phyloP scores from a whole-genome alignment of 1,140 invertebrate species.

The Propsilocerus akamusi region DNA sequence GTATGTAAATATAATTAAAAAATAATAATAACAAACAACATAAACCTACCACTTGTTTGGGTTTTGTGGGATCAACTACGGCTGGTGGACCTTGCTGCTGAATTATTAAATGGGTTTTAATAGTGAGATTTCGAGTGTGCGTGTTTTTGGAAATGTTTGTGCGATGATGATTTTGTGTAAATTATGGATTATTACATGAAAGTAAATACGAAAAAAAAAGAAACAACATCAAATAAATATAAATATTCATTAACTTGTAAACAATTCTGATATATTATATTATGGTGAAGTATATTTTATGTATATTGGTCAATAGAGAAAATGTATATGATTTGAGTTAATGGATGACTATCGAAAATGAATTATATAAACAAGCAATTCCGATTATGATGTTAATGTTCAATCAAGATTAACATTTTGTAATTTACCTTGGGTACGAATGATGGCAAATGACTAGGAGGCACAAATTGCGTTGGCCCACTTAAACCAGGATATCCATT shows the following conservation, averaged over 20 bases:
- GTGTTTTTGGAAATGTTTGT: background rate
- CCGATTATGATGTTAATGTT: background rate
- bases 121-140: background rate
- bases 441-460: conserved; percentile 55
- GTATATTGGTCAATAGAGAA: background rate
- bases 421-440: conserved; percentile 76
- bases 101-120: conserved; percentile 9
- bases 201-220: background rate
- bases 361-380: background rate
- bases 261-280: background rate
- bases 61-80: conserved; percentile 29
- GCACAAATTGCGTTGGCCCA: conserved; percentile 55
- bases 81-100: conserved; percentile 22
- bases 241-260: background rate
- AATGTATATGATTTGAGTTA: conserved; percentile 6
- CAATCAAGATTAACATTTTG: conserved; percentile 5
- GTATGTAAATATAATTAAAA: conserved; percentile 2
- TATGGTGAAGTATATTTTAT: background rate
- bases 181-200: conserved; percentile 3
- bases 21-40: background rate
- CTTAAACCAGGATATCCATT: conserved; percentile 52
- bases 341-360: background rate
- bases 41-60: conserved; percentile 19
- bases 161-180: background rate
- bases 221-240: background rate